A percentile compares a stretch with the other conserved stretches of the same genome.
phyloP scores from a whole-genome alignment of 2,797 vertebrate species.

The Tangara arthus region DNA sequence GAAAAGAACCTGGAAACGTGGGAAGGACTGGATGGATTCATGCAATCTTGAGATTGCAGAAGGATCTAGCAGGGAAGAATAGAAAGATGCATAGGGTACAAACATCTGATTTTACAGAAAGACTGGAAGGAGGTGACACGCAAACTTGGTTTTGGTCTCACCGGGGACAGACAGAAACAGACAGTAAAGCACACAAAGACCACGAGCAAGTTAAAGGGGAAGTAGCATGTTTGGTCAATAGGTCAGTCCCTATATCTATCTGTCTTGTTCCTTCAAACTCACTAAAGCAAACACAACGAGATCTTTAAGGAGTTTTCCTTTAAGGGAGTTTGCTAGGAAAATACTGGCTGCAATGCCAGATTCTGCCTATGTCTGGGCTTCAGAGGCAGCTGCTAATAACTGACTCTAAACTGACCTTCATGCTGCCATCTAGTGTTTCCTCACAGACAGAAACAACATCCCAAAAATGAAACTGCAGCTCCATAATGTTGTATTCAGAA shows the following conservation, averaged over 20 bases:
- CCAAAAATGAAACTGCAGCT: neutral
- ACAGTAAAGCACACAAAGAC: neutral
- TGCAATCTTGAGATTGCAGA: neutral
- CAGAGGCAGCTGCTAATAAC: neutral
- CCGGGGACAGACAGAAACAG: neutral
- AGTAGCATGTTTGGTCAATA: neutral
- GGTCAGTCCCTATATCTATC: neutral
- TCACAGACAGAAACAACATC: neutral
- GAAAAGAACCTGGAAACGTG: neutral
- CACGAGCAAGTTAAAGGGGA: neutral
- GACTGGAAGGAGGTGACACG: neutral
- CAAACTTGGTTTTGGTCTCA: neutral
- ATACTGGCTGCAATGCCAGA: neutral
- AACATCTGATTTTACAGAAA: neutral
- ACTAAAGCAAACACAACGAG: neutral
- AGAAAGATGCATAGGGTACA: neutral
- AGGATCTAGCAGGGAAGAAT: neutral
- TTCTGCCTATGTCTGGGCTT: neutral
- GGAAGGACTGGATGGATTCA: neutral
- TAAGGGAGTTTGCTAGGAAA: neutral
- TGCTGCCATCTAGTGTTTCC: slow-evolving; percentile 50
- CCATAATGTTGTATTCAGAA: neutral
- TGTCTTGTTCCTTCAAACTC: neutral
- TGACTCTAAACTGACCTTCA: neutral
- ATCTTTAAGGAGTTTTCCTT: neutral